These are phyloP conservation scores for Pomacea canaliculata DNA, from an alignment of 2,888 invertebrate genomes.

Conservation along the genomic window DNA sequence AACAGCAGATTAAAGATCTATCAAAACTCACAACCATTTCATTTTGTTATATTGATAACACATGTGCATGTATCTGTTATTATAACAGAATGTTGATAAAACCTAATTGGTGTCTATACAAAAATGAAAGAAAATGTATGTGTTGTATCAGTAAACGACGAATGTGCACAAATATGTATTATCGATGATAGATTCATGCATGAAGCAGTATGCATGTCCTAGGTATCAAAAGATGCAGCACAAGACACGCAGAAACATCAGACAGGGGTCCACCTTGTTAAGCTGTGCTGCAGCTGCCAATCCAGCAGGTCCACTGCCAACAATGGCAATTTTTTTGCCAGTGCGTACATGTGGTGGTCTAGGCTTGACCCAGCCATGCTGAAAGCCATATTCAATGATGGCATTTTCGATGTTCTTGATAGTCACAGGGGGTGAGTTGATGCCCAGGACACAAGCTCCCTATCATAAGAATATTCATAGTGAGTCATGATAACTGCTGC, in stretches of 20 bases:
- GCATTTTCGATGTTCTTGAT: conserved; percentile 99
- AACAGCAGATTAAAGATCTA: too few species aligned
- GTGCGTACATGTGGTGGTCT: conserved; percentile 82
- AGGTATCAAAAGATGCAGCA: too few species aligned
- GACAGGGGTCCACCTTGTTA: conserved; percentile 77
- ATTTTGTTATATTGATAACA: background rate
- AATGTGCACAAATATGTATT: too few species aligned
- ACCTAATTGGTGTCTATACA: background rate
- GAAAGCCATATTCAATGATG: conserved; percentile 98
- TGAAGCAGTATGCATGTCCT: too few species aligned
- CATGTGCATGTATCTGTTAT: background rate
- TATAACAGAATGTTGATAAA: background rate
- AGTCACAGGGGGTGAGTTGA: conserved; percentile 95
- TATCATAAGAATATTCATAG: conserved; percentile 38
- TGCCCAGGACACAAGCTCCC: conserved; percentile 95
- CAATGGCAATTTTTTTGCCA: conserved; percentile 86
- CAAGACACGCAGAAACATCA: too few species aligned
- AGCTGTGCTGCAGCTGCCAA: conserved; percentile 96
- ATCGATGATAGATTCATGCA: too few species aligned
- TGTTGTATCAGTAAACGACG: too few species aligned
- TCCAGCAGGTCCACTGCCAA: conserved; percentile 92
- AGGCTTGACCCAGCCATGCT: conserved; percentile 92
- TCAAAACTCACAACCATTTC: too few species aligned
- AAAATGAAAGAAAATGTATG: too few species aligned
- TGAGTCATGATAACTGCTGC: too few species aligned